Base-by-base conservation (phyloP, 2,113 vertebrate species). In the Colaptes auratus region DNA sequence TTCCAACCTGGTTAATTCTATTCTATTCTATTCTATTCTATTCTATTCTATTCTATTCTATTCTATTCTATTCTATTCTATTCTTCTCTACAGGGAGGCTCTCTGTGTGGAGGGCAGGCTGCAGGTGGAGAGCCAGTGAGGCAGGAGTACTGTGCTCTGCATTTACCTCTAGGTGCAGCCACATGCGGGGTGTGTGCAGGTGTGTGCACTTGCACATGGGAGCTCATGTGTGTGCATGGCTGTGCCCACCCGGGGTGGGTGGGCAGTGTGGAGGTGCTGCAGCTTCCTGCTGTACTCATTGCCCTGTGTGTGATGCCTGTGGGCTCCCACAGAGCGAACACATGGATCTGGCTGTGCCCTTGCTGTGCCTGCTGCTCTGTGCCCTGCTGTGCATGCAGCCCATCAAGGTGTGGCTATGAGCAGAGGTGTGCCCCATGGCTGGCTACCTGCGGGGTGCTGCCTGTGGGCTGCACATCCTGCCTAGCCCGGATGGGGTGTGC, bases 141-240 rank as follows among this genome's bases (percentile, higher is more conserved):
- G 28, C 0, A 0, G 0, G 2, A 79, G 33, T 36, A 27, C 27
- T 33, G 4, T 0, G 3, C 46, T 30, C 30, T 74, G 64, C 20
- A 53, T 80, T 93, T 96, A 70, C 83, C 64, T 82, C 11, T 1
- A 69, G 61, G 25, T 72, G 55, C 48, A 55, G n/a, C 3, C 24
- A 18, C 33, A 31, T 23, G 28, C 17, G 27, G 56, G 39, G 42
- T 44, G 42, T 44, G 21, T 36, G 10, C 8, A 6, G 55, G 7
- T 64, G 56, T 52, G 13, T 46, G 28, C 8, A 6, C 31, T 36
- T 65, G 48, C 52, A 42, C 24, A 6, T 9, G 28, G 8, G 39
- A 58, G 52, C 31, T n/a, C 6, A 2, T 3, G 15, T 20, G 18
- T 14, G 52, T 25, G 27, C 58, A 18, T 9, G 16, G 28, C 52